Conservation (phyloP, 2,113 vertebrate genomes). For the Saguinus midas region DNA sequence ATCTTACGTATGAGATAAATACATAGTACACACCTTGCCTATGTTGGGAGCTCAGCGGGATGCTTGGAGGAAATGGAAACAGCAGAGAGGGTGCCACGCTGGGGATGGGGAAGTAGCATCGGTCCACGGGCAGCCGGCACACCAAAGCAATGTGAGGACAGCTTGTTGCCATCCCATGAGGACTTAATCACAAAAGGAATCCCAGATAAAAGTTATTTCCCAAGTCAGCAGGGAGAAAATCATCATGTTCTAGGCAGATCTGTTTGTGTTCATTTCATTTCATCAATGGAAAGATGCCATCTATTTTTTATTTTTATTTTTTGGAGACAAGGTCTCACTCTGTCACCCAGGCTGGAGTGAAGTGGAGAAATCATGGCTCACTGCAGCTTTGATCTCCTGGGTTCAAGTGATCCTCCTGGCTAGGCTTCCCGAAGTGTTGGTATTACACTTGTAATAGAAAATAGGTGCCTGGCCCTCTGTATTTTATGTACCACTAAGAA, state of each 20-base stretch:
- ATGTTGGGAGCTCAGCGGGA: not conserved
- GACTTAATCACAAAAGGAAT: not conserved
- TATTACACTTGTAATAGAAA: too few species aligned
- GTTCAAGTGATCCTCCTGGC: too few species aligned
- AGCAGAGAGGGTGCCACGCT: not conserved
- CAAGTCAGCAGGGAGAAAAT: not conserved
- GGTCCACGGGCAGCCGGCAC: not conserved
- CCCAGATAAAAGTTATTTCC: not conserved
- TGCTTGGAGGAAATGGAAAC: not conserved
- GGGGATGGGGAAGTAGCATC: not conserved
- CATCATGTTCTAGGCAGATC: not conserved
- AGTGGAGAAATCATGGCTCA: too few species aligned
- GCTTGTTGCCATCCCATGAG: not conserved
- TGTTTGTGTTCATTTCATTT: not conserved
- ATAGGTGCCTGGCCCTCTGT: not conserved
- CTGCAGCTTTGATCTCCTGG: too few species aligned
- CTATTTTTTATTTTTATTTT: not conserved
- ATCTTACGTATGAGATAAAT: not conserved
- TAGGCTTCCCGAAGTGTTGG: too few species aligned
- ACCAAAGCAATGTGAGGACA: not conserved
- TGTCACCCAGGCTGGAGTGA: too few species aligned
- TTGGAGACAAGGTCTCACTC: too few species aligned
- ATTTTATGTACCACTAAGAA: not conserved
- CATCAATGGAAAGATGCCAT: not conserved
- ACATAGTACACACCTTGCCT: not conserved